Evolutionary conservation across 2,113 vertebrate genomes (phyloP).

Genomic region (sheep (Ovis aries)): ARS-UI_Ramb_v3.0 NC_056058.1:86023001-86023500

Average conservation of each 20-base stretch:
- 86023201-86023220: conserved; percentile 29
- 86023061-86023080: conserved; percentile 53
- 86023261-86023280: conserved; percentile 46
- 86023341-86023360: conserved; percentile 54
- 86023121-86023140: conserved; percentile 49
- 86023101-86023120: conserved; percentile 49
- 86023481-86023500: conserved; percentile 77
- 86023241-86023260: conserved; percentile 33
- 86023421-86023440: conserved; percentile 64
- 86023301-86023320: conserved; percentile 43
- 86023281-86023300: conserved; percentile 32
- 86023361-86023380: conserved; percentile 54
- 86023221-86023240: conserved; percentile 38
- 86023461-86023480: conserved; percentile 72
- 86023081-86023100: conserved; percentile 46
- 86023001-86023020: conserved; percentile 47
- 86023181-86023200: conserved; percentile 47
- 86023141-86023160: conserved; percentile 50
- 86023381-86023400: conserved; percentile 71
- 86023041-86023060: conserved; percentile 49
- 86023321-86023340: conserved; percentile 51
- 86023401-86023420: conserved; percentile 59
- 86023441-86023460: conserved; percentile 67
- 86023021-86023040: conserved; percentile 62
- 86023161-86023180: conserved; percentile 48